A percentile compares a stretch with the other conserved stretches of the same genome.
Conservation (phyloP, 1,140 invertebrate genomes). For the Prorops nasuta region DNA sequence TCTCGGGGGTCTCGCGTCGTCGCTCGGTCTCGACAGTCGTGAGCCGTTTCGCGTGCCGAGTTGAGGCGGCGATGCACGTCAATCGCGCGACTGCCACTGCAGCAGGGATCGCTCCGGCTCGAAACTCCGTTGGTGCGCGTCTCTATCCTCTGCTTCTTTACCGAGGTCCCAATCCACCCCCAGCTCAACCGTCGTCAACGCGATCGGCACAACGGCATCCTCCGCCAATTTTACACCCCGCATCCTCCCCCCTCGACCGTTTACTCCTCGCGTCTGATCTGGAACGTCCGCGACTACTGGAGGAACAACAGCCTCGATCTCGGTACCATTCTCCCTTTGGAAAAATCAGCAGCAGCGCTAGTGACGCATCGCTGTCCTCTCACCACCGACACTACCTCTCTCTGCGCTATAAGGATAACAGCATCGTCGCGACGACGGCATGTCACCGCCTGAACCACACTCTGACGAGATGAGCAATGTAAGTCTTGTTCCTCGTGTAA, state of each 20-base stretch:
- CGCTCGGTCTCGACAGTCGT: conserved; percentile 40
- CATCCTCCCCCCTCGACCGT: not conserved
- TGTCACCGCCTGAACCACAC: conserved; percentile 22
- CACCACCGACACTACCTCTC: conserved; percentile 1
- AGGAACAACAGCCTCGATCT: too few relatives aligned
- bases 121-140: too few relatives aligned
- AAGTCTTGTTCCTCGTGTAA: conserved; percentile 27
- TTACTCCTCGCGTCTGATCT: conserved; percentile 11
- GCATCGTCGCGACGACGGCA: conserved; percentile 29
- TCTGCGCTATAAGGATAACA: conserved; percentile 13
- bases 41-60: conserved; percentile 46
- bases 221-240: not conserved
- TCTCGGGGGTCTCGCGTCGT: too few relatives aligned
- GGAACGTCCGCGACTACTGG: conserved; percentile 18
- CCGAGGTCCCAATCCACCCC: not conserved
- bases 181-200: not conserved
- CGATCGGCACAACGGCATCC: not conserved
- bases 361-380: conserved; percentile 13
- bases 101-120: too few relatives aligned
- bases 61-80: conserved; percentile 46
- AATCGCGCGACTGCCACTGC: too few relatives aligned
- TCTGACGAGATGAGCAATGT: conserved; percentile 42
- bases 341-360: not conserved
- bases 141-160: too few relatives aligned
- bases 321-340: too few relatives aligned